These are phyloP conservation scores for Megalonaias nervosa DNA, from an alignment of 1,140 invertebrate genomes.

Conservation along the genomic window DNA sequence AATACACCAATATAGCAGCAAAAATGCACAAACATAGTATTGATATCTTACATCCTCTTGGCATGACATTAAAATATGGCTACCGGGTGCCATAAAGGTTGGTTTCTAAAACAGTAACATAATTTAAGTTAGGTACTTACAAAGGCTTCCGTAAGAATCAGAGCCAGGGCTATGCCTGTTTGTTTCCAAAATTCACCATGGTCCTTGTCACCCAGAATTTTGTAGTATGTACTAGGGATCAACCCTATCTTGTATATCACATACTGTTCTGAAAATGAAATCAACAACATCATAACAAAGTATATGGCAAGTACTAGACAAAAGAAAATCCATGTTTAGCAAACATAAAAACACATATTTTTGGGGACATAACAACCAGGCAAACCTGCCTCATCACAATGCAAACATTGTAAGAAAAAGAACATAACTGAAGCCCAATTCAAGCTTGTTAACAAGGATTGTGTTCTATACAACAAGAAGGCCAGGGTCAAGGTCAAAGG, in stretches of 20 bases:
- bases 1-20: no score
- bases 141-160: conserved; percentile 73
- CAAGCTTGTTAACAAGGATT: no score
- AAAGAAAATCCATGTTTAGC: conserved; percentile 12
- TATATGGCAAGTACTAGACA: neutral
- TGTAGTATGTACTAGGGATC: conserved; percentile 74
- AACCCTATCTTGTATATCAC: conserved; percentile 75
- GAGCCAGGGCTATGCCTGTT: conserved; percentile 65
- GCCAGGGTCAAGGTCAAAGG: no score
- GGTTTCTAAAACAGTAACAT: no score
- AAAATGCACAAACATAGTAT: no score
- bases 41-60: no score
- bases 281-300: conserved; percentile 3
- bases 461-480: no score
- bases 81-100: no score
- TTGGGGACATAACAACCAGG: neutral
- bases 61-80: no score
- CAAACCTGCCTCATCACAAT: neutral
- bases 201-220: conserved; percentile 74
- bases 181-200: conserved; percentile 68
- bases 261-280: conserved; percentile 71
- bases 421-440: neutral
- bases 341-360: neutral
- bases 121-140: conserved; percentile 60
- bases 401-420: neutral